phyloP scores from a whole-genome alignment of 1,140 invertebrate species.

The Heliconius congener region DNA sequence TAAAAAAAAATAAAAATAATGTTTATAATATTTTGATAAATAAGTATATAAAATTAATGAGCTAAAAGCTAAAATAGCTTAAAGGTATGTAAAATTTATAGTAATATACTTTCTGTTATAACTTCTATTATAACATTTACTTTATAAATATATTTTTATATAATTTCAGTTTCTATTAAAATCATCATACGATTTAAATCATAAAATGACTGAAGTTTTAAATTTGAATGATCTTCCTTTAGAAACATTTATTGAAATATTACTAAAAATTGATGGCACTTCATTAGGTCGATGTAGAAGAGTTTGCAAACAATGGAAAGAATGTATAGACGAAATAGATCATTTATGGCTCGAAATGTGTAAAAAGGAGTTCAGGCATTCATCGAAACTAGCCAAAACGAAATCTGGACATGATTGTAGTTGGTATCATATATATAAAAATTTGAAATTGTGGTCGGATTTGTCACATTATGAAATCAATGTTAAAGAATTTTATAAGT shows the following conservation, averaged over 20 bases:
- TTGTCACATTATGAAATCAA: conserved; percentile 49
- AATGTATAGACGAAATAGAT: conserved; percentile 56
- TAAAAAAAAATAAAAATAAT: conserved; percentile 12
- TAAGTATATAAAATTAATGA: background rate
- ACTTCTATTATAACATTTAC: too few species aligned
- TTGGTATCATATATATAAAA: conserved; percentile 70
- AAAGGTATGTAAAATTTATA: background rate
- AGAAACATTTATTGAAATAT: conserved; percentile 67
- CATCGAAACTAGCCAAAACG: conserved; percentile 63
- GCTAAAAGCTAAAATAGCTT: background rate
- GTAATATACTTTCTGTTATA: too few species aligned
- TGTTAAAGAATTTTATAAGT: conserved; percentile 65
- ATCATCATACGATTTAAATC: background rate
- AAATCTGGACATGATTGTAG: conserved; percentile 58
- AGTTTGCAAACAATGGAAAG: conserved; percentile 67
- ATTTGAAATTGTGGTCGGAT: conserved; percentile 58
- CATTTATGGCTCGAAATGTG: conserved; percentile 63
- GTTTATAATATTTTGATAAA: background rate
- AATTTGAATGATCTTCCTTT: conserved; percentile 57
- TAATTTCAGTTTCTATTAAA: background rate
- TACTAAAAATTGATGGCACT: conserved; percentile 59
- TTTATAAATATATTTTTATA: background rate
- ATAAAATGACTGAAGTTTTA: conserved; percentile 23
- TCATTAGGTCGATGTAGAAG: conserved; percentile 59
- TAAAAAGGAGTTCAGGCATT: conserved; percentile 55